Conservation (phyloP, 2,113 vertebrate species). For the Coregonus clupeaformis region DNA sequence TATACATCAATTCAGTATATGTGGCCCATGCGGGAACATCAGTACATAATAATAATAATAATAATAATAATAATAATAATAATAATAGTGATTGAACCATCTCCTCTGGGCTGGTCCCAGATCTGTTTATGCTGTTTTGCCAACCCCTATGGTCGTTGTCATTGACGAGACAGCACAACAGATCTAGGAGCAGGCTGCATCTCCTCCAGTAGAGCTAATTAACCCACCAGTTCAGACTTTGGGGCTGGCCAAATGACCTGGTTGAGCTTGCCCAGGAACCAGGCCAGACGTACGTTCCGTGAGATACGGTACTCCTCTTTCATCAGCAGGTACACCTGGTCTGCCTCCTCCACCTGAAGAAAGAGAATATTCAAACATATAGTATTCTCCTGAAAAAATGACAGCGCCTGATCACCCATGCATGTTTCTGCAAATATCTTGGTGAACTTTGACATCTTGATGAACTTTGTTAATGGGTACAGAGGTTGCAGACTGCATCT, state of each 20-base stretch:
- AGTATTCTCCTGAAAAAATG: background rate
- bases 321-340: slow-evolving; percentile 94
- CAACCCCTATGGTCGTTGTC: no score
- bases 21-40: slow-evolving; percentile 30
- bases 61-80: no score
- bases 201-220: background rate
- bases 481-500: no score
- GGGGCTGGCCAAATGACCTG: slow-evolving; percentile 85
- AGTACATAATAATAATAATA: slow-evolving; percentile 29
- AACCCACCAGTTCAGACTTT: slow-evolving; percentile 80
- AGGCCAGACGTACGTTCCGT: slow-evolving; percentile 93
- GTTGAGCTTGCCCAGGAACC: slow-evolving; percentile 92
- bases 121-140: no score
- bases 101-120: no score
- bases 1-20: slow-evolving; percentile 31
- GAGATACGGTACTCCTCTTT: slow-evolving; percentile 96
- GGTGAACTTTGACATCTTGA: no score
- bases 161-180: no score
- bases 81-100: no score
- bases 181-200: no score
- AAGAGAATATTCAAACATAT: background rate
- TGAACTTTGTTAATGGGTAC: no score
- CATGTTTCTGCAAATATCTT: no score
- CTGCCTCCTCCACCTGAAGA: slow-evolving; percentile 91
- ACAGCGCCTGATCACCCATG: background rate